Evolutionary conservation across 2,797 vertebrate species (phyloP).

Genomic region (Siniperca obscura): DNA sequence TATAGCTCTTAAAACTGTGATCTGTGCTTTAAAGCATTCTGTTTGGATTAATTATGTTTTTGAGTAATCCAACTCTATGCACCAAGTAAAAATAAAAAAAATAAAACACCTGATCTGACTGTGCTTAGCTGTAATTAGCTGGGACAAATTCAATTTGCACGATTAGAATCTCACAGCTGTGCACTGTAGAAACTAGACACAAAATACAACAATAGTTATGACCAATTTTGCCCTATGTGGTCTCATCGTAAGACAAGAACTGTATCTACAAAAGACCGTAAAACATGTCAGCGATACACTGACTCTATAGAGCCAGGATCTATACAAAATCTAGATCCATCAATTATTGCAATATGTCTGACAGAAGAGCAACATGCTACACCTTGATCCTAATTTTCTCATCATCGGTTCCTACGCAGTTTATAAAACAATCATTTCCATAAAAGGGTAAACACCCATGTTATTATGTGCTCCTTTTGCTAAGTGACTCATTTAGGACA

Average conservation of each 20-base stretch:
- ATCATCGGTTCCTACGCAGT: not conserved
- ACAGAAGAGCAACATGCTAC: not conserved
- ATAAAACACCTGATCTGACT: not conserved
- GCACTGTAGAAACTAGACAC: not conserved
- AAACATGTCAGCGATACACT: not conserved
- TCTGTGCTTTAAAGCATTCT: not conserved
- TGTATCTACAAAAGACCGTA: not conserved
- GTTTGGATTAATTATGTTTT: not conserved
- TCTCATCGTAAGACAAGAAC: no score
- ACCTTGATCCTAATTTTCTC: not conserved
- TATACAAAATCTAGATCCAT: not conserved
- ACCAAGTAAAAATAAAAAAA: not conserved
- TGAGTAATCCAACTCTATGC: not conserved
- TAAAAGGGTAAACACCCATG: slow-evolving; percentile 16
- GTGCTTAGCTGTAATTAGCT: not conserved
- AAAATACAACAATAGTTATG: not conserved
- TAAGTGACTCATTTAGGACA: slow-evolving; percentile 15
- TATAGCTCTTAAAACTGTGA: not conserved
- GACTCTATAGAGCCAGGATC: not conserved
- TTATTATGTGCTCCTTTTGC: slow-evolving; percentile 14
- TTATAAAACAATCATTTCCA: not conserved
- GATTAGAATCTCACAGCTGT: slow-evolving; percentile 3
- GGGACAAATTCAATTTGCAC: slow-evolving; percentile 8
- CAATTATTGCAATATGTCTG: not conserved
- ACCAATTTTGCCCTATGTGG: not conserved